Conservation (phyloP, 2,888 invertebrate genomes). For the Euzophera pinguis region DNA sequence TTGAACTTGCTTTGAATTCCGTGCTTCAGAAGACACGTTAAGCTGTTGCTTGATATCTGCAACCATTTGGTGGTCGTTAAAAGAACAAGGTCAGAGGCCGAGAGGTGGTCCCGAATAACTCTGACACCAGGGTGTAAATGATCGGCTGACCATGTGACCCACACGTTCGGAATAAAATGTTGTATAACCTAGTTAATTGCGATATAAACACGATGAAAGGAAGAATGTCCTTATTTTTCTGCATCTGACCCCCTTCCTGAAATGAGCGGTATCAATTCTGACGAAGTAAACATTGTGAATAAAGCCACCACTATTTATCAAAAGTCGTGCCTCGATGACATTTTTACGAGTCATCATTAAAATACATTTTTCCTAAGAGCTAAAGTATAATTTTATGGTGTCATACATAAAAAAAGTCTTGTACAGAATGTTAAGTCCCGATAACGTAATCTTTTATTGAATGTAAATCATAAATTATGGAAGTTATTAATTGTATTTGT, state of each 20-base stretch:
- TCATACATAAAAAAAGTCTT: neutral
- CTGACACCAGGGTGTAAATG: too few relatives aligned
- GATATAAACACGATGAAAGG: neutral
- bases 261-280: slow-evolving; percentile 4
- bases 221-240: slow-evolving; percentile 1
- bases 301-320: slow-evolving; percentile 11
- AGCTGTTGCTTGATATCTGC: too few relatives aligned
- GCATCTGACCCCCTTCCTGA: neutral
- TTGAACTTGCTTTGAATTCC: too few relatives aligned
- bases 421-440: neutral
- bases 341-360: slow-evolving; percentile 12
- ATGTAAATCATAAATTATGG: too few relatives aligned
- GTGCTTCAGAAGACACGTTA: too few relatives aligned
- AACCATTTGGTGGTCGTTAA: too few relatives aligned
- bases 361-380: slow-evolving; percentile 1
- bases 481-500: too few relatives aligned
- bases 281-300: slow-evolving; percentile 3
- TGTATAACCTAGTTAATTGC: too few relatives aligned
- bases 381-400: neutral
- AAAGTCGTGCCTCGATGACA: neutral
- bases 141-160: too few relatives aligned
- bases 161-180: too few relatives aligned
- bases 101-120: too few relatives aligned
- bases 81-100: too few relatives aligned
- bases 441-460: neutral